Base-by-base conservation (phyloP, 2,797 vertebrate species). In the Mico argentatus region DNA sequence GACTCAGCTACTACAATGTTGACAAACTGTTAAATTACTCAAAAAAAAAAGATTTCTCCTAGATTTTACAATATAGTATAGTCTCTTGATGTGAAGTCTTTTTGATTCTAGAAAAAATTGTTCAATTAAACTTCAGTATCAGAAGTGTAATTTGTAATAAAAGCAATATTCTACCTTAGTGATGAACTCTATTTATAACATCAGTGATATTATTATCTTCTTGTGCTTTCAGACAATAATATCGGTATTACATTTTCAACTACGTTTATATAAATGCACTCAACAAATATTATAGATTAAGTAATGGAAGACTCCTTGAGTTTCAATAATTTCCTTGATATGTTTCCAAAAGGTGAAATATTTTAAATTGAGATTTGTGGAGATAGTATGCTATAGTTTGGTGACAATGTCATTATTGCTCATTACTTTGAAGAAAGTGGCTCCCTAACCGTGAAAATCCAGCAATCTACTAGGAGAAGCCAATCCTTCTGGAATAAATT, bases 111-210 rank as follows among this genome's bases (percentile, higher is more conserved):
- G 39, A 88, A 5, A 7, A 95, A 90, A n/a, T 52, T n/a, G 33
- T 7, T 90, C 79, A 70, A 79, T 82, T 41, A 17, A 92, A 83
- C 3, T 79, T 73, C 50, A 73, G 7, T 88, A 88, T 70, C 14
- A 41, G 24, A 92, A 30, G 9, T 27, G 4, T 72, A 39, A 46
- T 48, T 93, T 84, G 85, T 61, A 94, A 82, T 57, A 91, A 83
- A 86, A 79, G 4, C 41, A 87, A 1, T 55, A 1, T 67, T 93
- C 7, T n/a, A 30, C 11, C 41, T 94, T 83, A 77, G 89, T 67
- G 26, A 94, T 88, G 36, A 96, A 77, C 67, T 61, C 1, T 89
- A 82, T 89, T 89, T 95, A 84, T 61, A 79, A 73, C 13, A 48
- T 61, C 22, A 76, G 55, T 70, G 8, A 26, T 91, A 1, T 27